phyloP scores from a whole-genome alignment of 2,113 vertebrate genomes.

The Xerus inauris region DNA sequence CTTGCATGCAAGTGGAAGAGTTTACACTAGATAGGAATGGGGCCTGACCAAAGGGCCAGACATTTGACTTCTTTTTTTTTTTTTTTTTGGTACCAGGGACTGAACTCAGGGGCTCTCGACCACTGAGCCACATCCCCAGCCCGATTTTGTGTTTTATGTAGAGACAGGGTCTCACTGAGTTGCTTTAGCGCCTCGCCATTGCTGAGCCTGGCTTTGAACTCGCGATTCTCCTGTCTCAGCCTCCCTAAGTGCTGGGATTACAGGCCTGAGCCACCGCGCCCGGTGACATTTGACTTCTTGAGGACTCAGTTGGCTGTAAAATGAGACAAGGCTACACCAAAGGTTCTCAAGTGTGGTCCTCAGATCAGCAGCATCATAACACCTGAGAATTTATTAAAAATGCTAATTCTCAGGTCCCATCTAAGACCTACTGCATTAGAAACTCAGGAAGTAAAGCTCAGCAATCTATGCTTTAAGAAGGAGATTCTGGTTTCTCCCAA shows the following conservation, averaged over 20 bases:
- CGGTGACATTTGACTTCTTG: background rate
- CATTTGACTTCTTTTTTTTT: background rate
- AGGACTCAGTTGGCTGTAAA: background rate
- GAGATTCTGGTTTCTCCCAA: too few species aligned
- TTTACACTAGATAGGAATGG: background rate
- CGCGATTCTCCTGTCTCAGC: too few species aligned
- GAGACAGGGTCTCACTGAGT: too few species aligned
- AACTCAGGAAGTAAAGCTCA: background rate
- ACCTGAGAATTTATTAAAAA: constrained; percentile 33
- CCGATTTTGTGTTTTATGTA: too few species aligned
- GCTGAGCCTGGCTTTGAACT: too few species aligned
- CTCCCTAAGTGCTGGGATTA: too few species aligned
- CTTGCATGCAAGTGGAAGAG: background rate
- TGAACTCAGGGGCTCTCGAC: too few species aligned
- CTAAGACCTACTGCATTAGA: background rate
- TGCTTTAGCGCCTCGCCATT: too few species aligned
- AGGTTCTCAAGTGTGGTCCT: background rate
- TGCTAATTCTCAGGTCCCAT: background rate
- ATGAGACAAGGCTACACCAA: background rate
- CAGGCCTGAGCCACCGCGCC: too few species aligned
- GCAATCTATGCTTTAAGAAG: background rate
- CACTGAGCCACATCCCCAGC: too few species aligned
- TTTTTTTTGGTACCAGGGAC: too few species aligned
- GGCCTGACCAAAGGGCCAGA: background rate
- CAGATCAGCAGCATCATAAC: background rate